Percentiles rank a stretch among this genome's conserved stretches.
Conservation (phyloP, 2,113 vertebrate species). For the Notarius quadriscutis region DNA sequence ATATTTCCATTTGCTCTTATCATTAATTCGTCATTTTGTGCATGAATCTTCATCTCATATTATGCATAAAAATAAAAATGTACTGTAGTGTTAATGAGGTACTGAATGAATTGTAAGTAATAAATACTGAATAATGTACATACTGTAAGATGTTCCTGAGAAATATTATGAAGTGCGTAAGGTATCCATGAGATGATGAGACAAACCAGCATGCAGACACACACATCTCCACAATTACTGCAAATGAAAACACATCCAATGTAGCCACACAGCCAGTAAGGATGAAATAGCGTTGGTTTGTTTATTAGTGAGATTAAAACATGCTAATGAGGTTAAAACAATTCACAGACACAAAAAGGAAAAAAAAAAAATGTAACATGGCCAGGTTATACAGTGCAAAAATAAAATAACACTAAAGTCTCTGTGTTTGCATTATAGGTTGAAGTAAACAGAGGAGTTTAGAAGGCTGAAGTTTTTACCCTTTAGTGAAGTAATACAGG, state of each 20-base stretch:
- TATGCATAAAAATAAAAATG: background rate
- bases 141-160: background rate
- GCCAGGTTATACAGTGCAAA: background rate
- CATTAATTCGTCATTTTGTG: background rate
- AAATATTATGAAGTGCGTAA: background rate
- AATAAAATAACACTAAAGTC: background rate
- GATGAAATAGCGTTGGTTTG: constrained; percentile 18
- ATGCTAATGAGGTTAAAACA: constrained; percentile 17
- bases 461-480: background rate
- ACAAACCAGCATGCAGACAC: background rate
- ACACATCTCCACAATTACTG: background rate
- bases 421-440: background rate
- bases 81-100: background rate
- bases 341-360: background rate
- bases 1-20: background rate
- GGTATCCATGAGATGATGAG: background rate
- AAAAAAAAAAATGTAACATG: background rate
- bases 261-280: background rate
- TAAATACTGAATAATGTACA: background rate
- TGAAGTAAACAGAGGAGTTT: too few species aligned
- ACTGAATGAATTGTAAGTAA: background rate
- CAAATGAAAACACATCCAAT: constrained; percentile 10
- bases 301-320: constrained; percentile 40
- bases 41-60: background rate
- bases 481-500: too few species aligned